These are phyloP conservation scores for Lates calcarifer DNA, from an alignment of 2,113 vertebrate genomes.

Conservation along the genomic window DNA sequence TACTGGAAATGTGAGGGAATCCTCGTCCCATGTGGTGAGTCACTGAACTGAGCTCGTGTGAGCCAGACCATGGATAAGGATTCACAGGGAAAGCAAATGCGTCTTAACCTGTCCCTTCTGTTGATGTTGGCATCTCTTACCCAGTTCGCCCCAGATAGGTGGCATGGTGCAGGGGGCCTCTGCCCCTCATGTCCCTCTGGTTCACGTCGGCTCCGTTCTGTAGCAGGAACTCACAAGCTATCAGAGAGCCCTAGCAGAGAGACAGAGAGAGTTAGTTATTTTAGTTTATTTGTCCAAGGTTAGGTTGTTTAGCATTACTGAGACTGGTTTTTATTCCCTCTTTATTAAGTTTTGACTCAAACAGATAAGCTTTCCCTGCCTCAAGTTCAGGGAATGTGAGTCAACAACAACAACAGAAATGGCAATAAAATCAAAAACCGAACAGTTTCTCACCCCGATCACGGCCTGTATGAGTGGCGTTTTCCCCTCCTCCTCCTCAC, in stretches of 20 bases:
- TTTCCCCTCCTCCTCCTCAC: slow-evolving; percentile 88
- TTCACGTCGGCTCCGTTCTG: slow-evolving; percentile 98
- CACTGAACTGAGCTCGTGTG: too few relatives aligned
- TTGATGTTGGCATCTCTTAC: slow-evolving; percentile 77
- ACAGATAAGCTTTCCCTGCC: background rate
- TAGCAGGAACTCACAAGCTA: slow-evolving; percentile 97
- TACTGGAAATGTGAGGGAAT: fast-evolving
- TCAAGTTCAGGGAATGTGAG: background rate
- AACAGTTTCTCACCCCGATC: slow-evolving; percentile 87
- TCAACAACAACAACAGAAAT: background rate
- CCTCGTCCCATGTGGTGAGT: too few relatives aligned
- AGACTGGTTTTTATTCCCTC: background rate
- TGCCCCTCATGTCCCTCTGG: slow-evolving; percentile 91
- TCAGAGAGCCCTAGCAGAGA: slow-evolving; percentile 90
- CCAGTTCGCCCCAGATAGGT: slow-evolving; percentile 95
- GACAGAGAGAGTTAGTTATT: background rate
- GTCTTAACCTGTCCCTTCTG: background rate
- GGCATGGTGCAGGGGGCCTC: slow-evolving; percentile 95
- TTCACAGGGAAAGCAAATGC: background rate
- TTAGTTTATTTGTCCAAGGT: background rate
- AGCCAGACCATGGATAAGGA: background rate
- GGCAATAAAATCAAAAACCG: background rate
- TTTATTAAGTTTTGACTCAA: too few relatives aligned
- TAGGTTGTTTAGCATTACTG: background rate
- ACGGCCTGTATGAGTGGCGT: slow-evolving; percentile 97